Conservation (phyloP, 2,888 invertebrate species). For the Lasius fuliginosus region DNA sequence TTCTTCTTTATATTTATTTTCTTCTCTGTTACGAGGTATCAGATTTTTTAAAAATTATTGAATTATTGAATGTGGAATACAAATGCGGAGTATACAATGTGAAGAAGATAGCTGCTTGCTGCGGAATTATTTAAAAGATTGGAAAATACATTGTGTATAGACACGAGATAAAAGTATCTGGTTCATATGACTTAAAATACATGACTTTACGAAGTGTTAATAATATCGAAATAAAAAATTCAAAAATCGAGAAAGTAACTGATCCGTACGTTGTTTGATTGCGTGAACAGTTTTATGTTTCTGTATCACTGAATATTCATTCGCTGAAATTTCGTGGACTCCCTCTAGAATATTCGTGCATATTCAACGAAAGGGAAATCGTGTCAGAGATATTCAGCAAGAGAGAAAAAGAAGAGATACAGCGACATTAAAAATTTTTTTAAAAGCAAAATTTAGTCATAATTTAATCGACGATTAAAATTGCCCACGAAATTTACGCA, state of each 20-base stretch:
- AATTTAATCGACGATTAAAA: neutral
- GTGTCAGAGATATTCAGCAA: slow-evolving; percentile 6
- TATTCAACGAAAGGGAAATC: slow-evolving; percentile 41
- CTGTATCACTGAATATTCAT: slow-evolving; percentile 70
- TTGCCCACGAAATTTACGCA: neutral
- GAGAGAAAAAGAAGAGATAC: neutral
- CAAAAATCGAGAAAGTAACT: slow-evolving; percentile 14
- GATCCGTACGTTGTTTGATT: slow-evolving; percentile 55
- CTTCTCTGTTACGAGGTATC: neutral
- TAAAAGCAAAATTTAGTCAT: neutral
- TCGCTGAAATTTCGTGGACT: slow-evolving; percentile 52
- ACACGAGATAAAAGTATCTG: neutral
- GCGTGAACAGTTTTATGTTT: slow-evolving; percentile 55
- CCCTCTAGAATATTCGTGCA: slow-evolving; percentile 27
- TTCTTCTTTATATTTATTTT: neutral
- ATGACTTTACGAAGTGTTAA: neutral
- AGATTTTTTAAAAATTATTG: neutral
- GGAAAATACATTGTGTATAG: neutral
- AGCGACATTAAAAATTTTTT: neutral
- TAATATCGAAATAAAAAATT: slow-evolving; percentile 26
- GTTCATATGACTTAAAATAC: neutral
- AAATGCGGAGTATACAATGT: neutral
- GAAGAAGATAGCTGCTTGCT: neutral
- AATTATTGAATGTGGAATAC: neutral
- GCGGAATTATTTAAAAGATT: neutral